These are phyloP conservation scores for Malurus cyaneus DNA, from an alignment of 2,113 vertebrate species.

Conservation along the genomic window DNA sequence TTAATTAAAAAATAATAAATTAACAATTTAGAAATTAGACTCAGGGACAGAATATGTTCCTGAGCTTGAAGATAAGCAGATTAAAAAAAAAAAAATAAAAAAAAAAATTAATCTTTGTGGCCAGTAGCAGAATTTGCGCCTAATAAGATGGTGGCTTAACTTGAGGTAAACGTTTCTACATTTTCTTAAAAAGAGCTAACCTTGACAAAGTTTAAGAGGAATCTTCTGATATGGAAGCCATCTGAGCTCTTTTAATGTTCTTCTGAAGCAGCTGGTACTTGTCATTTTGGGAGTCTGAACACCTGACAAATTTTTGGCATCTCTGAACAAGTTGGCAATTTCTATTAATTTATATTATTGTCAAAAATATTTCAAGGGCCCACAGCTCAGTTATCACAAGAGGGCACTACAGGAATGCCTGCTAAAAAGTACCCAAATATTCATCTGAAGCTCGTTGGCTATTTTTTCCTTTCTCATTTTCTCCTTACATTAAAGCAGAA, in stretches of 20 bases:
- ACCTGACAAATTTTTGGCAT: not conserved
- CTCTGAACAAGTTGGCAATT: not conserved
- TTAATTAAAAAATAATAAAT: not conserved
- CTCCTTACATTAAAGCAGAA: not conserved
- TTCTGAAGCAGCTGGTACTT: not conserved
- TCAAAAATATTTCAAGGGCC: not conserved
- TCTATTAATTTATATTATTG: not conserved
- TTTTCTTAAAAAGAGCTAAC: not conserved
- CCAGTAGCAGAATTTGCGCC: not conserved
- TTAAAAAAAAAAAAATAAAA: not conserved
- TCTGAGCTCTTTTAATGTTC: not conserved
- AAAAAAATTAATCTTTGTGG: not conserved
- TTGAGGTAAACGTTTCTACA: not conserved
- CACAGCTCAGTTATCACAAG: not conserved
- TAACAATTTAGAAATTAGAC: not conserved
- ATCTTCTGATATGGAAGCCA: not conserved
- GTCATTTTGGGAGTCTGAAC: not conserved
- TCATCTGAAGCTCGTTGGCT: not conserved
- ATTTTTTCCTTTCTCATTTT: not conserved
- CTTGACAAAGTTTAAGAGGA: not conserved
- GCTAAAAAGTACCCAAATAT: not conserved
- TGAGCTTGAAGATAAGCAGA: not conserved
- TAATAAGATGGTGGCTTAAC: not conserved
- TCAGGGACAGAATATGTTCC: not conserved
- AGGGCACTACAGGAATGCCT: conserved; percentile 28